Percentiles rank a stretch among this genome's conserved stretches.
phyloP scores from a whole-genome alignment of 2,113 vertebrate genomes.

The Hypocryptadius cinnamomeus region DNA sequence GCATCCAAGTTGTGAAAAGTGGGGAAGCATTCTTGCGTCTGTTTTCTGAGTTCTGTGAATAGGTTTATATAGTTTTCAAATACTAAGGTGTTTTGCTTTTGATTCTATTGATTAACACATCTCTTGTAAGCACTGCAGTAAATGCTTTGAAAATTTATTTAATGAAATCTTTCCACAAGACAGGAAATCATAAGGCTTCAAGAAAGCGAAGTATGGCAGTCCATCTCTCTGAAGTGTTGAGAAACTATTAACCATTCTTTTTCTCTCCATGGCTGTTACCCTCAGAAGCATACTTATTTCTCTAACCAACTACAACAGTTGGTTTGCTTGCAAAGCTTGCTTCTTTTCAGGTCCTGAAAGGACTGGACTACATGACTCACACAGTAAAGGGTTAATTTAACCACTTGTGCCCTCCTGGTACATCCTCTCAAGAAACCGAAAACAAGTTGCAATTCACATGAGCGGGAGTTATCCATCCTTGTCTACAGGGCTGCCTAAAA shows the following conservation, averaged over 20 bases:
- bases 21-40: background rate
- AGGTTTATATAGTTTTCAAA: background rate
- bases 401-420: background rate
- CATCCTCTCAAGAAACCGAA: background rate
- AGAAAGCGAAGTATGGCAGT: background rate
- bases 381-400: background rate
- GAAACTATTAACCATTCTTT: background rate
- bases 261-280: too few relatives aligned
- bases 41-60: background rate
- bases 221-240: background rate
- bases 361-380: background rate
- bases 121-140: background rate
- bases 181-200: background rate
- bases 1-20: background rate
- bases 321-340: background rate
- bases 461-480: fast-evolving
- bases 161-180: background rate
- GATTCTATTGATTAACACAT: background rate
- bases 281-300: background rate
- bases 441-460: fast-evolving
- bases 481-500: background rate
- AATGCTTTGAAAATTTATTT: background rate
- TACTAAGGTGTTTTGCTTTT: background rate
- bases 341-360: background rate
- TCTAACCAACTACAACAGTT: background rate